Evolutionary conservation across 1,140 invertebrate genomes (phyloP), one percentile per base, ranked within the genome.

Genomic region (Pseudomyrmex dendroicus): DNA sequence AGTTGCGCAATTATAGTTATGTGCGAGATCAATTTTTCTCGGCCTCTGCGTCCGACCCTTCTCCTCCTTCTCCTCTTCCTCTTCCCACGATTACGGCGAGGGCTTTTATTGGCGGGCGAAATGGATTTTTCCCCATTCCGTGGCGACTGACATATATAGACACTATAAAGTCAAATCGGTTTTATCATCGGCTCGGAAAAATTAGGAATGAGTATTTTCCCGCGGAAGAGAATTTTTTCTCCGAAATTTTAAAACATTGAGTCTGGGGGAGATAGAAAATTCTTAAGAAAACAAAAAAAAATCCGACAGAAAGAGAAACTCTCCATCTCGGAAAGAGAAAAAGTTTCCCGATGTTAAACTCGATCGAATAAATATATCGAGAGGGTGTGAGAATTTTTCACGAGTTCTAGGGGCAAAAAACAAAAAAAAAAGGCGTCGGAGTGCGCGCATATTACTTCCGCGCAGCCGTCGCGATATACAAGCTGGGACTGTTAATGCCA

Each of bases 401-500:
- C 52, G n/a, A 59, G 22, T 80, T 54, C 66, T 15, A 77, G 5
- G 35, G 7, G 35, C 5, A 35, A 67, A 50, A 70, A 80, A 70
- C 59, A 80, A 70, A 80, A 7, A 67, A 50, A 70, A 80, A 59
- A 61, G 66, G 76, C 50, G 70, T 59, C 57, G 48, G 66, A 72
- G 76, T 59, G 54, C 35, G 35, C 35, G 35, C 44, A 59, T 17
- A 70, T 72, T 59, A 59, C 52, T 80, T 72, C 44, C 44, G 48
- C 12, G 5, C 20, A 63, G 54, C n/a, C 35, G 76, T 44, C 12
- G 54, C 66, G 54, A 80, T 80, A 80, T 48, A 78, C 70, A 78
- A 80, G 52, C 66, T 80, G 54, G 52, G 44, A 80, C 76, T 80
- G 66, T 80, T 80, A 80, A 80, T 80, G 66, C 44, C 54, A n/a